Evolutionary conservation across 2,113 vertebrate genomes (phyloP).

Genomic region (Myiopsitta monachus): DNA sequence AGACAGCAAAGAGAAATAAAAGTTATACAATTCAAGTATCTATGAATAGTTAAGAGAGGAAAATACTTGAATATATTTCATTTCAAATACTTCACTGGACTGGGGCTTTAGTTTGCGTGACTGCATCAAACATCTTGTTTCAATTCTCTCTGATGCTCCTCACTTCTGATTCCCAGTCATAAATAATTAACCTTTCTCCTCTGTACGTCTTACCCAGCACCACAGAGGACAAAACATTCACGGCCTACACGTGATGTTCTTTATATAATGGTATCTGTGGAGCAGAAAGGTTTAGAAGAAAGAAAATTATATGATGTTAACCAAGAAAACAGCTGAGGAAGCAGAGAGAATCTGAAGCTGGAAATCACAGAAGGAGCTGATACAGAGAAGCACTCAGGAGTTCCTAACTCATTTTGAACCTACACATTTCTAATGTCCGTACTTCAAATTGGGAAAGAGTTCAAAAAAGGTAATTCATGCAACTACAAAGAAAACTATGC

Average conservation of each 20-base stretch:
- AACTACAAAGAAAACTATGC: neutral
- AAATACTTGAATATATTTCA: neutral
- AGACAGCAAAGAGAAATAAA: neutral
- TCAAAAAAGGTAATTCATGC: neutral
- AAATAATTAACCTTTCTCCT: neutral
- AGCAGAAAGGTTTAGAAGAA: neutral
- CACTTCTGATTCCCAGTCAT: neutral
- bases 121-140: neutral
- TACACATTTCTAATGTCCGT: neutral
- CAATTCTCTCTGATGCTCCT: neutral
- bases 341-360: neutral
- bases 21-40: neutral
- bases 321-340: neutral
- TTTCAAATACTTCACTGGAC: neutral
- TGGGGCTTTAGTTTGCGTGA: neutral
- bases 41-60: neutral
- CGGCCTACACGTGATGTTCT: neutral
- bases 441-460: neutral
- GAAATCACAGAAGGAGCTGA: neutral
- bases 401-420: neutral
- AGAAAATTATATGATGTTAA: neutral
- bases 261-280: neutral
- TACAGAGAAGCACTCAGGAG: neutral
- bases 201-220: neutral
- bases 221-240: neutral